These are phyloP conservation scores for Cinclus cinclus DNA, from an alignment of 2,113 vertebrate genomes.

Conservation along the genomic window DNA sequence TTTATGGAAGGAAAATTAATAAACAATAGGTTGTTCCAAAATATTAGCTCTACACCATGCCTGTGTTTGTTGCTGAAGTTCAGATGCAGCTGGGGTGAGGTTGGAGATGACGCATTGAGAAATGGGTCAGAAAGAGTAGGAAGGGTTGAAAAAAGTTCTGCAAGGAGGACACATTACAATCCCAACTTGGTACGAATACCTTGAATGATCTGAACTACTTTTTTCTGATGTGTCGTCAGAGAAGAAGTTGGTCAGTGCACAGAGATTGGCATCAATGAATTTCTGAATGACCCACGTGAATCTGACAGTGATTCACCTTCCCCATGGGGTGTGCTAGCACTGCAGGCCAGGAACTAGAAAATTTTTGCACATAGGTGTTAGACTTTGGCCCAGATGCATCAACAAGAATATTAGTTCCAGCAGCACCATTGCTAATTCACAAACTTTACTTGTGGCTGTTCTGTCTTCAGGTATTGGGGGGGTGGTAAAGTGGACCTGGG, in stretches of 20 bases:
- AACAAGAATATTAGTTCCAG: not conserved
- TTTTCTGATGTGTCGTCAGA: not conserved
- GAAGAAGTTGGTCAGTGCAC: not conserved
- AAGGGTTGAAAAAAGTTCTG: not conserved
- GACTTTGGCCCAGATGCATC: not conserved
- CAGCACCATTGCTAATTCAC: not conserved
- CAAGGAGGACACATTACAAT: not conserved
- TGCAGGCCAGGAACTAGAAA: not conserved
- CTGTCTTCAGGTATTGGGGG: not conserved
- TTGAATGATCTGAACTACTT: not conserved
- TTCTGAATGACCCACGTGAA: not conserved
- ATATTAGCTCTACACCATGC: not conserved
- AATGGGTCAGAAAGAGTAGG: not conserved
- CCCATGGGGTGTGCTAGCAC: not conserved
- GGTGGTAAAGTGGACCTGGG: not conserved
- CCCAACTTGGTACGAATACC: not conserved
- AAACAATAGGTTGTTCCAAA: not conserved
- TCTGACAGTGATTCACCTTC: not conserved
- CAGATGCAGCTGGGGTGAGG: not conserved
- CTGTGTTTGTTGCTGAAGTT: not conserved
- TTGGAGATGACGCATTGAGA: not conserved
- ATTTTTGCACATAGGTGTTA: rapidly evolving
- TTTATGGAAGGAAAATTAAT: not conserved
- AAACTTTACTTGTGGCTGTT: not conserved
- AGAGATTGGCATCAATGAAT: not conserved